These are phyloP conservation scores for Oegoconia quadripuncta DNA, from an alignment of 2,888 invertebrate species.

Conservation along the genomic window DNA sequence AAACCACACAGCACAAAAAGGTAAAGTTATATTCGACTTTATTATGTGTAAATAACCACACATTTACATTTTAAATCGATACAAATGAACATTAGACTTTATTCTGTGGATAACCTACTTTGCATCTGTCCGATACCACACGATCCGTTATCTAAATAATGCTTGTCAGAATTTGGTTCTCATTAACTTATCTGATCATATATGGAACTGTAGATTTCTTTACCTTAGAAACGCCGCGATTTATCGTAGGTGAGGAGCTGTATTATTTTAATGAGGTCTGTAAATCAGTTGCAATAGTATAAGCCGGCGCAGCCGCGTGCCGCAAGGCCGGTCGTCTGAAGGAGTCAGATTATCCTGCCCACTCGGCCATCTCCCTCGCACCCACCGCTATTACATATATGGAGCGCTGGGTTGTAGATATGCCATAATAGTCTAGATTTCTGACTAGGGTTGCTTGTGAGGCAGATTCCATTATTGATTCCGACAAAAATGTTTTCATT, in stretches of 20 bases:
- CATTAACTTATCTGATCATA: no score
- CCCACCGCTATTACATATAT: slow-evolving; percentile 41
- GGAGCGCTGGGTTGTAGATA: slow-evolving; percentile 46
- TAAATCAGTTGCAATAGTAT: slow-evolving; percentile 61
- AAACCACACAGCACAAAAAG: no score
- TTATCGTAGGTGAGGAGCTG: slow-evolving; percentile 34
- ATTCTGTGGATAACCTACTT: no score
- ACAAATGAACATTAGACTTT: no score
- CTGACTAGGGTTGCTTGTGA: neutral
- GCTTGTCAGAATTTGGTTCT: no score
- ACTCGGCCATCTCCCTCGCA: slow-evolving; percentile 46
- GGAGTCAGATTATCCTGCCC: slow-evolving; percentile 52
- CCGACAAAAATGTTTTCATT: no score
- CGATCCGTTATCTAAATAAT: no score
- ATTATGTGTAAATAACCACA: no score
- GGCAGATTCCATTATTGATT: neutral
- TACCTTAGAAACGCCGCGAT: slow-evolving; percentile 26
- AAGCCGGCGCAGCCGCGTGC: slow-evolving; percentile 63
- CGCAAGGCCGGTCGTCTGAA: slow-evolving; percentile 69
- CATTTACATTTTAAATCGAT: no score
- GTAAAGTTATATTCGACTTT: no score
- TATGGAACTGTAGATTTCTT: no score
- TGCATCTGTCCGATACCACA: no score
- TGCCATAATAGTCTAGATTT: slow-evolving; percentile 36
- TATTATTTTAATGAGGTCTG: slow-evolving; percentile 45